These are phyloP conservation scores for Parnassius glacialis DNA, from an alignment of 2,888 invertebrate genomes.

Conservation along the genomic window DNA sequence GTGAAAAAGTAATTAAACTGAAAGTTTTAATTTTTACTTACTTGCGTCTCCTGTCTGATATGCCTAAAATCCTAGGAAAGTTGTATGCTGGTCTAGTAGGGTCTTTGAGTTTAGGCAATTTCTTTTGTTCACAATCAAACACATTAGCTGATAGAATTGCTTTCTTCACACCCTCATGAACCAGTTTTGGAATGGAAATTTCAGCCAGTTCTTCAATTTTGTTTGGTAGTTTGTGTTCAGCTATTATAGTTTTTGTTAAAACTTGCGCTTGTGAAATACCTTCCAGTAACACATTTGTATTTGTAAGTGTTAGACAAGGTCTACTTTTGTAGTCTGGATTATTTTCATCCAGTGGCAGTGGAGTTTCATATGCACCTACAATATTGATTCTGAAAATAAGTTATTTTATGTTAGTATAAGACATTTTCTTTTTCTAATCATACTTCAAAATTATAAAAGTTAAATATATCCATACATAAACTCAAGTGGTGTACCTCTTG, in stretches of 20 bases:
- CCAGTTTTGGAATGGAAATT: constrained; percentile 69
- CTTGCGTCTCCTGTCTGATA: constrained; percentile 86
- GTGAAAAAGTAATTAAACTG: too few species aligned
- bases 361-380: constrained; percentile 65
- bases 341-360: constrained; percentile 72
- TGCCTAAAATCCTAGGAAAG: constrained; percentile 87
- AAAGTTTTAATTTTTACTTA: constrained; percentile 55
- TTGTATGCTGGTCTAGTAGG: constrained; percentile 85
- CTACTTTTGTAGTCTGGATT: constrained; percentile 85
- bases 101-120: constrained; percentile 87
- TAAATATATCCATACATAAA: too few species aligned
- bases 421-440: background rate
- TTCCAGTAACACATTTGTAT: constrained; percentile 84
- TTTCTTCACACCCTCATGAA: constrained; percentile 82
- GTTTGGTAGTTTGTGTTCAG: constrained; percentile 82
- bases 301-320: constrained; percentile 81
- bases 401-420: background rate
- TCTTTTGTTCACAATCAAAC: constrained; percentile 89
- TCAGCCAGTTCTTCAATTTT: constrained; percentile 76
- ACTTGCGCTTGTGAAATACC: constrained; percentile 89
- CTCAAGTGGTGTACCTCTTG: too few species aligned
- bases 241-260: constrained; percentile 88
- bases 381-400: constrained; percentile 56
- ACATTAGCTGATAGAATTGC: constrained; percentile 84
- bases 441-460: too few species aligned